Conservation (phyloP, 2,888 invertebrate genomes). For the Drosophila recens region DNA sequence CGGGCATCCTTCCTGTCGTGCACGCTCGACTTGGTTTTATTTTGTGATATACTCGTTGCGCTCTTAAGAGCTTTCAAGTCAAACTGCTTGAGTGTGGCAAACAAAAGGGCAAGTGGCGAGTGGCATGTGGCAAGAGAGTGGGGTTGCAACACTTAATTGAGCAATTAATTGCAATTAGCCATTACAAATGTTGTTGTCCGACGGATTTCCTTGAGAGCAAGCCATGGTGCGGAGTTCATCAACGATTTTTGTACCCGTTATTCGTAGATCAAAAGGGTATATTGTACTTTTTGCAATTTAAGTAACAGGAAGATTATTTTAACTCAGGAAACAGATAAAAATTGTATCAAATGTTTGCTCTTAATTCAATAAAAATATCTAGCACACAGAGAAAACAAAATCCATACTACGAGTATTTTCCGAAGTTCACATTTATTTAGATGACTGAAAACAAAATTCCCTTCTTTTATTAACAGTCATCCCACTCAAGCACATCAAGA, state of each 20-base stretch:
- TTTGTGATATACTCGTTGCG: constrained; percentile 30
- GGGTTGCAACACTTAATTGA: constrained; percentile 53
- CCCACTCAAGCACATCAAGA: neutral
- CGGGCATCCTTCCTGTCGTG: neutral
- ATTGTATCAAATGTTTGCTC: no score
- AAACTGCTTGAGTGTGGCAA: constrained; percentile 13
- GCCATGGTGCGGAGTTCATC: constrained; percentile 18
- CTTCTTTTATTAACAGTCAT: neutral
- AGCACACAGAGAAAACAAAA: no score
- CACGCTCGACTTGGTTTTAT: neutral
- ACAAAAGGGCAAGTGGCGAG: neutral
- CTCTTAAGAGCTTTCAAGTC: constrained; percentile 20
- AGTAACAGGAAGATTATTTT: no score
- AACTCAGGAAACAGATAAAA: no score
- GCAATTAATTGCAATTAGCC: constrained; percentile 72
- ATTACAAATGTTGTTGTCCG: constrained; percentile 40
- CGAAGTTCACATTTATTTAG: no score
- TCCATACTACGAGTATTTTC: no score
- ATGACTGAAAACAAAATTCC: no score
- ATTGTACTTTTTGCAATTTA: neutral
- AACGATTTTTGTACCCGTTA: neutral
- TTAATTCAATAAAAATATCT: no score
- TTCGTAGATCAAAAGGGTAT: neutral
- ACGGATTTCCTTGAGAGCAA: constrained; percentile 12
- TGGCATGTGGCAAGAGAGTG: neutral